Conservation (phyloP, 2,888 invertebrate genomes). For the Drosophila buzzatii region DNA sequence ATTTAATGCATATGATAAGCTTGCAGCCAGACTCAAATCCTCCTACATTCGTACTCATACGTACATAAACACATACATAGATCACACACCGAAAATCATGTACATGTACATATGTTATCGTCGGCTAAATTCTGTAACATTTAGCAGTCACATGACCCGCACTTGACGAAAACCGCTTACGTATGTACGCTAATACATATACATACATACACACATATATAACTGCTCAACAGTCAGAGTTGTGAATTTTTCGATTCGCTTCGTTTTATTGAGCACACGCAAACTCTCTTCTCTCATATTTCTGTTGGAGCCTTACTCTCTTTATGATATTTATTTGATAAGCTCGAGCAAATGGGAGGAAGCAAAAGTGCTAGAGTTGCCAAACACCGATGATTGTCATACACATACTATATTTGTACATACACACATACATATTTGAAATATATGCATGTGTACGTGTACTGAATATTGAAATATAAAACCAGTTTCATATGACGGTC, state of each 20-base stretch:
- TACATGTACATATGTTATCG: not conserved
- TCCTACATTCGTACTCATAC: not conserved
- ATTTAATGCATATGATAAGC: conserved; percentile 18
- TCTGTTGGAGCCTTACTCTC: conserved; percentile 28
- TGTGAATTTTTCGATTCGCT: conserved; percentile 27
- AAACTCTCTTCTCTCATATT: conserved; percentile 27
- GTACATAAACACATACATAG: not conserved
- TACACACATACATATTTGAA: not conserved
- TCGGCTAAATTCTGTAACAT: conserved; percentile 45
- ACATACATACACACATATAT: not conserved
- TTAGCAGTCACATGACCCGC: conserved; percentile 70
- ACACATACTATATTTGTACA: not conserved
- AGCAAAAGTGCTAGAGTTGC: conserved; percentile 43
- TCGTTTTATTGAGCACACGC: conserved; percentile 7
- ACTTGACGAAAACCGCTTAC: conserved; percentile 24
- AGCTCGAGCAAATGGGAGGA: conserved; percentile 48
- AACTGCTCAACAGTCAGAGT: conserved; percentile 36
- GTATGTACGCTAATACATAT: not conserved
- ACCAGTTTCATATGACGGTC: conserved; percentile 73
- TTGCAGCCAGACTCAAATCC: not conserved
- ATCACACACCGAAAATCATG: not conserved
- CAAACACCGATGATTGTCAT: conserved; percentile 34
- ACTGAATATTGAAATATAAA: conserved; percentile 68
- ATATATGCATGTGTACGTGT: conserved; percentile 37
- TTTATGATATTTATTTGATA: conserved; percentile 61